Conservation (phyloP, 2,888 invertebrate species). For the Byasa hedistus region DNA sequence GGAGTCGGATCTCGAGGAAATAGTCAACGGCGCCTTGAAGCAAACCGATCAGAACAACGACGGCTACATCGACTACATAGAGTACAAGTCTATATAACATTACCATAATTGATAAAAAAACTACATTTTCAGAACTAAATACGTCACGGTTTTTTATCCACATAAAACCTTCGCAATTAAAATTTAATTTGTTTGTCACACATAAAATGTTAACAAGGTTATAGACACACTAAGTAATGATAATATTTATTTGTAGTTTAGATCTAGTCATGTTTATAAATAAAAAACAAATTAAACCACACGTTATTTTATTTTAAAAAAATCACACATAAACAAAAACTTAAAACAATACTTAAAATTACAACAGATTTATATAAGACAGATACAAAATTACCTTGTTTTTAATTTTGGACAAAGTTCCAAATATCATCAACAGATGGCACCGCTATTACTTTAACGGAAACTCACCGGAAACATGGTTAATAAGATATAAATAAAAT, state of each 20-base stretch:
- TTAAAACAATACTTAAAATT: background rate
- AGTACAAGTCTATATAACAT: constrained; percentile 41
- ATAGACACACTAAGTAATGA: background rate
- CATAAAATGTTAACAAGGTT: no score
- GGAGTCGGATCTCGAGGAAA: constrained; percentile 50
- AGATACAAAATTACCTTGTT: no score
- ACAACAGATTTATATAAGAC: background rate
- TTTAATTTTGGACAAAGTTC: no score
- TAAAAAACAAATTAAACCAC: background rate
- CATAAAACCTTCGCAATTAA: no score
- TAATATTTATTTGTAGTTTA: background rate
- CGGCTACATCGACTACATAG: constrained; percentile 56
- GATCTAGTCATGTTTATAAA: constrained; percentile 9
- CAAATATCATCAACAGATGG: no score
- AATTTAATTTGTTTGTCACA: no score
- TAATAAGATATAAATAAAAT: no score
- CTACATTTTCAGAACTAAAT: no score
- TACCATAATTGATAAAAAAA: no score
- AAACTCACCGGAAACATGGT: no score
- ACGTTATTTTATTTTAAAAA: background rate
- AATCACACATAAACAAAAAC: background rate
- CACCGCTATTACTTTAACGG: no score
- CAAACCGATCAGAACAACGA: constrained; percentile 58
- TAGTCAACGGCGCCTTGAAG: constrained; percentile 52
- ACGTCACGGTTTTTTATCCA: no score